Conservation (phyloP, 2,113 vertebrate species). For the Ammospiza nelsoni region DNA sequence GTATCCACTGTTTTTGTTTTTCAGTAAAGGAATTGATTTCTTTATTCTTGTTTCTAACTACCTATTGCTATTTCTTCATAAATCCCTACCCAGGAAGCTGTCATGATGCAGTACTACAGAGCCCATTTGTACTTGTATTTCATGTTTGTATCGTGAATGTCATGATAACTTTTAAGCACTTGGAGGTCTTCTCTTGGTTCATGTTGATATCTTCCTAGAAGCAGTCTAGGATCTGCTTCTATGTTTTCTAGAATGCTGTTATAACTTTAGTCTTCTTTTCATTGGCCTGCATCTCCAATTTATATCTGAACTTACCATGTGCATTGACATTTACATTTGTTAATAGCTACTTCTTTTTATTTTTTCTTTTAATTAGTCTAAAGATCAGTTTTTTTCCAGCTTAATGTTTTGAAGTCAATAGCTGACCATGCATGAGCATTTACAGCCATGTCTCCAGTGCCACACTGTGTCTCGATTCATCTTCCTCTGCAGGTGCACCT, state of each 20-base stretch:
- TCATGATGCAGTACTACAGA: background rate
- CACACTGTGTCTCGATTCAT: background rate
- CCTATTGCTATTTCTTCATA: background rate
- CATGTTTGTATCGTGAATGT: background rate
- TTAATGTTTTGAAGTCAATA: background rate
- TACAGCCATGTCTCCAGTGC: background rate
- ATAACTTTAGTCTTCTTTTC: background rate
- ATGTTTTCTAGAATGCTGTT: background rate
- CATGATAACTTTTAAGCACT: accelerated
- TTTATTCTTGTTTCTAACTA: background rate
- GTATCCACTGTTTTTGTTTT: background rate
- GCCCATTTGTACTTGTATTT: background rate
- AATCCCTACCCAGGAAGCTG: background rate
- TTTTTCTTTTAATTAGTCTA: background rate
- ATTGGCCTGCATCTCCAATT: background rate
- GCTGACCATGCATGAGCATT: background rate
- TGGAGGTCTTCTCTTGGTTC: background rate
- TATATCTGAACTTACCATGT: background rate
- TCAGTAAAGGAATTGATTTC: background rate
- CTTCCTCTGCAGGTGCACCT: too few relatives aligned
- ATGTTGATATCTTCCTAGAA: background rate
- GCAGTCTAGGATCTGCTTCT: background rate
- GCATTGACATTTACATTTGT: background rate
- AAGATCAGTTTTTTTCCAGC: background rate
- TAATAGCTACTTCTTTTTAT: background rate